Evolutionary conservation across 2,113 vertebrate genomes (phyloP).

Genomic region (Cinclus cinclus): DNA sequence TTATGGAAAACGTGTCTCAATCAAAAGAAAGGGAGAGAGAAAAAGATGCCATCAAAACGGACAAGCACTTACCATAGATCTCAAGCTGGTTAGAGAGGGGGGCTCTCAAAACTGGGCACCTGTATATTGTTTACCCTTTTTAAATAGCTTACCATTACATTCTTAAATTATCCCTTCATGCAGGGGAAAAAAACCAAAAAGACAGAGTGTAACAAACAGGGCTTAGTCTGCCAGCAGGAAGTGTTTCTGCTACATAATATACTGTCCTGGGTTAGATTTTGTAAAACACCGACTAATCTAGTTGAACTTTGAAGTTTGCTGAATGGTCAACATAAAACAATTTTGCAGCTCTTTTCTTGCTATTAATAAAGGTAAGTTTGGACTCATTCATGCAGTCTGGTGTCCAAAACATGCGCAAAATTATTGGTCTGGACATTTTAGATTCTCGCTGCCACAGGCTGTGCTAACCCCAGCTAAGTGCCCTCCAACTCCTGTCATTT

Average conservation of each 20-base stretch:
- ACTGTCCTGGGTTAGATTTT: background rate
- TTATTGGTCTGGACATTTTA: background rate
- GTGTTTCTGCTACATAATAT: background rate
- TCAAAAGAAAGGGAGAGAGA: background rate
- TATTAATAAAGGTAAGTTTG: background rate
- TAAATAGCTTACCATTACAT: background rate
- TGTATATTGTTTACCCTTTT: background rate
- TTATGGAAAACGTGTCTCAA: background rate
- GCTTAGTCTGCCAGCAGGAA: background rate
- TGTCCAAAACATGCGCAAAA: background rate
- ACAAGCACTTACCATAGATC: background rate
- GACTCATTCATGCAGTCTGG: background rate
- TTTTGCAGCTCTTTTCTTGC: background rate
- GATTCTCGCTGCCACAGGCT: background rate
- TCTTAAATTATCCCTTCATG: background rate
- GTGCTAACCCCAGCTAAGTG: background rate
- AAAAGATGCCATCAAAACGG: background rate
- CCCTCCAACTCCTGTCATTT: background rate
- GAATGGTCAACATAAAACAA: background rate
- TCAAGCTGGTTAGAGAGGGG: background rate
- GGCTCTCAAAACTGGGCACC: background rate
- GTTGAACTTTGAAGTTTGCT: background rate
- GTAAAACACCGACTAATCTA: background rate
- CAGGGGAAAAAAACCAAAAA: background rate
- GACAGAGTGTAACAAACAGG: background rate